phyloP scores from a whole-genome alignment of 2,888 invertebrate genomes.

The Hartigia nigra region DNA sequence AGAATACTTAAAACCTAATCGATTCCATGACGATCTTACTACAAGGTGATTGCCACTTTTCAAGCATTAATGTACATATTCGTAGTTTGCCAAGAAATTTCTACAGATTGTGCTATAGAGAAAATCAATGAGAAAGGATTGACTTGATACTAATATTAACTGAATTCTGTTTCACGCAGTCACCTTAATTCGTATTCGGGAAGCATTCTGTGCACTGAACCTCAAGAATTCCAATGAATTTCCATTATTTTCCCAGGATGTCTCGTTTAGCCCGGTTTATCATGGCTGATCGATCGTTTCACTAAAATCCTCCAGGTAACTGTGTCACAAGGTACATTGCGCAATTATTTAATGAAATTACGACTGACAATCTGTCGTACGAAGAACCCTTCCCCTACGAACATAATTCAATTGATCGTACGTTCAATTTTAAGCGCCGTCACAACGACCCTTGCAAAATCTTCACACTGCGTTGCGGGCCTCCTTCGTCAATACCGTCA shows the following conservation, averaged over 20 bases:
- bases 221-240: not conserved
- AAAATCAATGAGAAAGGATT: not conserved
- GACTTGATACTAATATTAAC: not conserved
- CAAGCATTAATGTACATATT: not conserved
- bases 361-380: not conserved
- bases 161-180: not conserved
- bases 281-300: not conserved
- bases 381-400: not conserved
- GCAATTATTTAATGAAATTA: not conserved
- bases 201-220: not conserved
- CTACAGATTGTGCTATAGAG: not conserved
- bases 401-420: not conserved
- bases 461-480: not conserved
- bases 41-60: not conserved
- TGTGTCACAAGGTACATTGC: not conserved
- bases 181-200: not conserved
- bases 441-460: not conserved
- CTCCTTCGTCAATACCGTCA: not conserved
- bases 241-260: not conserved
- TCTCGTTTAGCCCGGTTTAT: not conserved
- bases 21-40: not conserved
- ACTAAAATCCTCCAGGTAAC: not conserved
- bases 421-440: not conserved
- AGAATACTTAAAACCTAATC: not conserved
- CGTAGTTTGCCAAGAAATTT: not conserved